Conservation (phyloP, 2,113 vertebrate species). For the Indicator maculatus region DNA sequence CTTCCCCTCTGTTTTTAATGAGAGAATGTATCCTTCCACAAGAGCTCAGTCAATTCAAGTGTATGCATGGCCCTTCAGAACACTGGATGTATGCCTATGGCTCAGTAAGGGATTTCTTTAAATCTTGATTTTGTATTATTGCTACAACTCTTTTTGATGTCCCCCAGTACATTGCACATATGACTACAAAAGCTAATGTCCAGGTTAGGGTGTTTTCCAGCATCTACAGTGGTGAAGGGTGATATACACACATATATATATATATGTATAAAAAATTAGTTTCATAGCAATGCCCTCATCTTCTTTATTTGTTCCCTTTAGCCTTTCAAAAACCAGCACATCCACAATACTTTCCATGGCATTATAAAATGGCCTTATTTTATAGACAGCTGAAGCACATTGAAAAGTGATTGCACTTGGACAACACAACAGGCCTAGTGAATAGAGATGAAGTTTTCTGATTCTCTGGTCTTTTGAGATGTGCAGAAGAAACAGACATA, state of each 20-base stretch:
- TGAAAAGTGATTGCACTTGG: background rate
- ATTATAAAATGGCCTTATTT: background rate
- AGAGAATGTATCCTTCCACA: background rate
- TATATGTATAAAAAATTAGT: background rate
- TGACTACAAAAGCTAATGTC: background rate
- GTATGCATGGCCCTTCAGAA: background rate
- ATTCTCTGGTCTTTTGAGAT: background rate
- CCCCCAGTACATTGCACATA: background rate
- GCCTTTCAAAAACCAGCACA: background rate
- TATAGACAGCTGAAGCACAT: background rate
- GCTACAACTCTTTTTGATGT: background rate
- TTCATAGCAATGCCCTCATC: background rate
- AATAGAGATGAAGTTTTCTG: background rate
- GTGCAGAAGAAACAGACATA: background rate
- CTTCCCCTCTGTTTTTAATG: background rate
- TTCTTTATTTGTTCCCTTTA: background rate
- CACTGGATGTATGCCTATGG: background rate
- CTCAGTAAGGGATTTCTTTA: background rate
- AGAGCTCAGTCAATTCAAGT: background rate
- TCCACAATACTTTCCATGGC: background rate
- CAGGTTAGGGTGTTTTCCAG: background rate
- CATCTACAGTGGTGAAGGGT: background rate
- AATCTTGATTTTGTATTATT: background rate
- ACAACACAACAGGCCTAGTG: background rate
- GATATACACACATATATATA: background rate